Base-by-base conservation (phyloP, 2,113 vertebrate species). In the Calonectris borealis region DNA sequence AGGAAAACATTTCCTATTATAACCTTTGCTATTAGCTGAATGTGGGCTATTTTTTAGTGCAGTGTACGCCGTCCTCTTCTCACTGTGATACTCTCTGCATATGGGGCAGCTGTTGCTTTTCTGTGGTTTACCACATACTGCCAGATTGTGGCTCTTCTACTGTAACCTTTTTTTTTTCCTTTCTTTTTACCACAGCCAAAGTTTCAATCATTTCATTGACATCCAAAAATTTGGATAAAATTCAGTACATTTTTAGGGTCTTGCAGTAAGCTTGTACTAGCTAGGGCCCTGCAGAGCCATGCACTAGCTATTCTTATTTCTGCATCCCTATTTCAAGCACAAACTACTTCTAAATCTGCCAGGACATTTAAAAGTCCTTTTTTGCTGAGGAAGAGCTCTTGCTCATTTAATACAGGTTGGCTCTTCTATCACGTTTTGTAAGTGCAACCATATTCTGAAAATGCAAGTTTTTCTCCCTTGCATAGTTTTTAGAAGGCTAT, bases 341-440 rank as follows among this genome's bases (percentile, higher is more conserved):
- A 79, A 82, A 40, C 36, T 32, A 78, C 9, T 51, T 88, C 34
- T 86, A 48, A 55, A 73, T 65, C 29, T 57, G 13, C 4, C 54
- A 66, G 62, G 44, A 65, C 3, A 24, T 42, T 46, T 86, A 26
- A 29, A 68, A 46, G 11, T 25, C 2, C 2, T 21, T 42, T 51
- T 10, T 38, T 18, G 1, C 14, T 65, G 38, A 61, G 36, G 8
- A 86, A 40, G 60, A 62, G 2, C 24, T 64, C 32, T 55, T 46
- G 10, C 7, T 85, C 12, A 4, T 86, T 94, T 68, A 71, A 32
- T 79, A 46, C 11, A 73, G 11, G 2, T 16, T 51, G 8, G 12
- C 58, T 72, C 7, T 72, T 57, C 36, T 76, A 0, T 65, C 14
- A 16, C 0, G 0, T 42, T 78, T 75, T 78, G 3, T 25, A 70